A percentile compares a stretch with the other conserved stretches of the same genome.
These are phyloP conservation scores for Limnephilus marmoratus DNA, from an alignment of 2,888 invertebrate species.

Conservation along the genomic window DNA sequence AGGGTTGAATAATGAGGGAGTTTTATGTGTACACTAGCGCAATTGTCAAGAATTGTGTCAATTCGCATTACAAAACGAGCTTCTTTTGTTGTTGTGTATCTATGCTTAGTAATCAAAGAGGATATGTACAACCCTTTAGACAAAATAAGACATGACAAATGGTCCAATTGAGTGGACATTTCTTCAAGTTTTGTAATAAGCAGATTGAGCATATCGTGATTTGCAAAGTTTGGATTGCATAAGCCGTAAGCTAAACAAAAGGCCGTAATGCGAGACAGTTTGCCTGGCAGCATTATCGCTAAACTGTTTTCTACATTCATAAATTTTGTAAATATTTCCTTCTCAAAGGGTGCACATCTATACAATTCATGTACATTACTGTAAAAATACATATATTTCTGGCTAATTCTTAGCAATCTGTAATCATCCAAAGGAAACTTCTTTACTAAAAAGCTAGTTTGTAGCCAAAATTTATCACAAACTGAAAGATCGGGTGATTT, in stretches of 20 bases:
- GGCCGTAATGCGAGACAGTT: slow-evolving; percentile 42
- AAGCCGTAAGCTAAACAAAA: slow-evolving; percentile 55
- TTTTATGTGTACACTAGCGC: slow-evolving; percentile 41
- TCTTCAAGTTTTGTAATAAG: slow-evolving; percentile 51
- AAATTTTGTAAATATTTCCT: slow-evolving; percentile 52
- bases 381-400: slow-evolving; percentile 62
- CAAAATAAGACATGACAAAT: slow-evolving; percentile 55
- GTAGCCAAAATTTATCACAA: slow-evolving; percentile 56
- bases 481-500: slow-evolving; percentile 48
- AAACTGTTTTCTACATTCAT: slow-evolving; percentile 28
- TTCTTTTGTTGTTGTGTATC: slow-evolving; percentile 16
- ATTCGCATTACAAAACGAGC: slow-evolving; percentile 30
- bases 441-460: slow-evolving; percentile 16
- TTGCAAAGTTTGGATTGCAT: background rate
- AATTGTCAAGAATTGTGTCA: slow-evolving; percentile 46
- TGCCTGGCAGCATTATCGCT: background rate
- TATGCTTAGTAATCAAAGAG: background rate
- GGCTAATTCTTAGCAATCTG: slow-evolving; percentile 45
- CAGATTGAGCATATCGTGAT: slow-evolving; percentile 18
- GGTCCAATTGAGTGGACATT: slow-evolving; percentile 49
- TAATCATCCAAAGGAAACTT: slow-evolving; percentile 40
- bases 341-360: slow-evolving; percentile 57
- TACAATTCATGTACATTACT: slow-evolving; percentile 48
- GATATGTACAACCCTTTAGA: slow-evolving; percentile 55
- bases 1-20: background rate